Base-by-base conservation (phyloP, 2,113 vertebrate genomes). In the Amphilophus citrinellus region DNA sequence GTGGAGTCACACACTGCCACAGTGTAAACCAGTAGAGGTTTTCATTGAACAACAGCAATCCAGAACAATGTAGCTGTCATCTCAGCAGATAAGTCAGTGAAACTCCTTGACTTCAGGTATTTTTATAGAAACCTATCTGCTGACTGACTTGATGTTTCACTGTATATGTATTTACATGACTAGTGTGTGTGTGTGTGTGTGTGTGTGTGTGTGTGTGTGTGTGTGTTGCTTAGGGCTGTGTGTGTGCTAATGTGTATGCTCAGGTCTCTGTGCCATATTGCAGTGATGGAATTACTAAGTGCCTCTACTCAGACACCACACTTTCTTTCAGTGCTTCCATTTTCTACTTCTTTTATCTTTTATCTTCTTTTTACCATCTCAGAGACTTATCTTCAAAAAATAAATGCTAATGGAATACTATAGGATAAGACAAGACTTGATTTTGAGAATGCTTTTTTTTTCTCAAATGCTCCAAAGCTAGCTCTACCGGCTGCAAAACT, bases 51-150 rank as follows among this genome's bases (percentile, higher is more conserved):
- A 50, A 27, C 60, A 53, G 39, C 39, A 68, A 15, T 30, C 27
- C 22, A 77, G 22, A 35, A 30, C 68, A 58, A 7, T 53, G 71
- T 7, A 42, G 57, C 42, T 22, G 20, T 65, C 30, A 22, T 58
- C 47, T 75, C 32, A 61, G 39, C 62, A 82, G 53, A 76, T 76
- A 80, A 76, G 61, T 50, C 30, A 58, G 37, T 17, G 5, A 17
- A 61, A 37, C 17, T 56, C 20, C 15, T 44, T 68, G 61, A 61
- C 30, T 50, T 42, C 9, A 44, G 32, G 39, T 32, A 18, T 53
- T 80, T 80, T 77, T 30, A 42, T 22, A 42, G 71, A 87, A 84
- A 62, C 62, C 65, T 22, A 14, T 68, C 14, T 37, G 22, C 37
- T n/a, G 53, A 59, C 50, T 50, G 75, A 76, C 56, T 47, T 68